Evolutionary conservation across 2,888 invertebrate genomes (phyloP).

Genomic region (Eilema sororculum): DNA sequence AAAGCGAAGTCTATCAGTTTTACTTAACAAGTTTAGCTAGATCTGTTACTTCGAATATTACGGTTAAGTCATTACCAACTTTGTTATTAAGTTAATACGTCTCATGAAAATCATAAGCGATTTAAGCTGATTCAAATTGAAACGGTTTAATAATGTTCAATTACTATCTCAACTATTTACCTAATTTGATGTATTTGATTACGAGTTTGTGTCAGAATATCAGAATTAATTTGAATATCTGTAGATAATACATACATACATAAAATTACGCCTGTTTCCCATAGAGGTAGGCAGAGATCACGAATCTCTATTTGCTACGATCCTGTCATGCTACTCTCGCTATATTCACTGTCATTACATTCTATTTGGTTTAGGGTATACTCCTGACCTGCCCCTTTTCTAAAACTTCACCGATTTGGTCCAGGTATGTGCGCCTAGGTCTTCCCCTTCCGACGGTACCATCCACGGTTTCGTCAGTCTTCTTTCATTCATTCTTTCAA

Average conservation of each 20-base stretch:
- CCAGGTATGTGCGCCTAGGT: no score
- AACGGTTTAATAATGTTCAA: constrained; percentile 23
- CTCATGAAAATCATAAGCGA: constrained; percentile 20
- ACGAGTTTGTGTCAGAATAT: constrained; percentile 20
- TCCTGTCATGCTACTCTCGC: no score
- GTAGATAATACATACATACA: background rate
- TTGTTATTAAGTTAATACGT: constrained; percentile 28
- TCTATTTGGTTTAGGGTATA: no score
- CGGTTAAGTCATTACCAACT: constrained; percentile 30
- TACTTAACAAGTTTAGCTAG: constrained; percentile 15
- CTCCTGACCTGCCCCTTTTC: no score
- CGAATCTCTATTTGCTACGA: no score
- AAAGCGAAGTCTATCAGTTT: background rate
- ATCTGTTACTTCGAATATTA: constrained; percentile 17
- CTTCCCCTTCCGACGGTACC: no score
- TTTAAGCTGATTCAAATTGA: constrained; percentile 11
- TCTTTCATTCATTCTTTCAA: no score
- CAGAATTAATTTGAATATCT: constrained; percentile 12
- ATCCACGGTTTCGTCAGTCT: no score
- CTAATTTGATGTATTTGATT: constrained; percentile 25
- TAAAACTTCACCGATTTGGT: no score
- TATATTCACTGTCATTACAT: no score
- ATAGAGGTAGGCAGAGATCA: no score
- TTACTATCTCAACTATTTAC: constrained; percentile 27
- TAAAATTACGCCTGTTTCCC: no score